These are phyloP conservation scores for Caenorhabditis inopinata DNA, from an alignment of 1,140 invertebrate species.

Conservation along the genomic window DNA sequence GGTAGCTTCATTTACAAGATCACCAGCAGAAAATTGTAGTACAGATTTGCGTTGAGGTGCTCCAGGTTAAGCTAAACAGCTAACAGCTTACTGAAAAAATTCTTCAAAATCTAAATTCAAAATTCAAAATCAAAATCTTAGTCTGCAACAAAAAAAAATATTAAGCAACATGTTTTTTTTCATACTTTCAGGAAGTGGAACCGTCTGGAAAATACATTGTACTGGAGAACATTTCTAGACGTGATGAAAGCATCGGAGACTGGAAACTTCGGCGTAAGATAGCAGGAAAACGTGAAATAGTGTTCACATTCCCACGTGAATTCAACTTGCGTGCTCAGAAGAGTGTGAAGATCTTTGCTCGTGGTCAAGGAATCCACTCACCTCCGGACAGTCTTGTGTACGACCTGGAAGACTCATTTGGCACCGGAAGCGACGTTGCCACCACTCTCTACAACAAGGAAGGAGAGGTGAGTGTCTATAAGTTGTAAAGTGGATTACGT, in stretches of 20 bases:
- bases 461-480: conserved; percentile 55
- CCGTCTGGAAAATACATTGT: conserved; percentile 65
- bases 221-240: conserved; percentile 64
- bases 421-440: conserved; percentile 63
- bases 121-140: no score
- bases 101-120: no score
- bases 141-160: no score
- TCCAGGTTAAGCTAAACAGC: no score
- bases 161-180: no score
- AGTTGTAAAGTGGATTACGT: neutral
- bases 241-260: conserved; percentile 62
- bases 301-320: conserved; percentile 61
- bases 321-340: conserved; percentile 58
- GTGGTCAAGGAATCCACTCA: conserved; percentile 62
- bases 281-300: conserved; percentile 63
- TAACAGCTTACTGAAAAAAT: no score
- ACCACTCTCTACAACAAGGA: conserved; percentile 65
- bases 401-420: conserved; percentile 63
- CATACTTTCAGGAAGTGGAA: conserved; percentile 66
- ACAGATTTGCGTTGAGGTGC: no score
- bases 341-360: conserved; percentile 62
- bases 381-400: conserved; percentile 63
- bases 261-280: conserved; percentile 65
- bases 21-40: no score
- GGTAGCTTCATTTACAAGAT: no score